Conservation (phyloP, 2,797 vertebrate species). For the Podargus strigoides region DNA sequence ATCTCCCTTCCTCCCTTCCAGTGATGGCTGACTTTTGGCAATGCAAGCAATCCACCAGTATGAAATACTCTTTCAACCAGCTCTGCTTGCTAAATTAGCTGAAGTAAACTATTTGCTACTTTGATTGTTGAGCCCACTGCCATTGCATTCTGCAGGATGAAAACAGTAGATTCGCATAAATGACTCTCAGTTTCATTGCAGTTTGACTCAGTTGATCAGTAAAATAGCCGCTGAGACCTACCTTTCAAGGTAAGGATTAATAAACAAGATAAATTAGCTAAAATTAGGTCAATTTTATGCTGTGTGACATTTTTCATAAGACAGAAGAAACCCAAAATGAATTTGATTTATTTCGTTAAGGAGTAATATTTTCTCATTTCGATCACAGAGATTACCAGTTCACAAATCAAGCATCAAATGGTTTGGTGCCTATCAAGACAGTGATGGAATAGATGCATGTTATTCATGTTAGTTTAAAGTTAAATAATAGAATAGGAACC, state of each 20-base stretch:
- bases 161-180: background rate
- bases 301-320: background rate
- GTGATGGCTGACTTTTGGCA: background rate
- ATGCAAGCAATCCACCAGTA: background rate
- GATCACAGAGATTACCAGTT: background rate
- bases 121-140: background rate
- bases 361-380: background rate
- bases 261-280: background rate
- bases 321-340: background rate
- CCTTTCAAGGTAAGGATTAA: background rate
- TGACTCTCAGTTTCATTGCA: background rate
- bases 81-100: background rate
- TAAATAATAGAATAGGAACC: background rate
- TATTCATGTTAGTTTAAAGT: background rate
- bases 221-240: background rate
- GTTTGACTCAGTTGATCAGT: background rate
- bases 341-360: background rate
- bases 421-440: background rate
- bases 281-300: background rate
- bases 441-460: background rate
- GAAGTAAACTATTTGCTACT: background rate
- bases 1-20: background rate
- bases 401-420: background rate
- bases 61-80: background rate
- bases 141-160: background rate